Conservation (phyloP, 2,888 invertebrate genomes). For the Chromoteleia sp. region DNA sequence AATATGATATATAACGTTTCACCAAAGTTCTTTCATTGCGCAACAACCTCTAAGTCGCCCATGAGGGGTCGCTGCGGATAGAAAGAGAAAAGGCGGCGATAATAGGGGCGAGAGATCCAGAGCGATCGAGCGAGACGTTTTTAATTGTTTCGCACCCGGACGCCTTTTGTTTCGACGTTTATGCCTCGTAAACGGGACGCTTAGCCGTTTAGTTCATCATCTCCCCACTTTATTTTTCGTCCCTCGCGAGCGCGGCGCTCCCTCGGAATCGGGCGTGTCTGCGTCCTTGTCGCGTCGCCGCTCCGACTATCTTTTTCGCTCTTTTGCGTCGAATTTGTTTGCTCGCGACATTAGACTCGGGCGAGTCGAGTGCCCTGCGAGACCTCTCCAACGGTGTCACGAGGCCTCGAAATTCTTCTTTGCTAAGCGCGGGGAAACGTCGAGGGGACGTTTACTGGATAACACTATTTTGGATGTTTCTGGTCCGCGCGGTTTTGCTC, state of each 20-base stretch:
- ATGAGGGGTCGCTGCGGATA: slow-evolving; percentile 56
- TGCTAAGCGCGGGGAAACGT: slow-evolving; percentile 29
- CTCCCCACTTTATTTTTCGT: slow-evolving; percentile 70
- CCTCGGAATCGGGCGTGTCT: slow-evolving; percentile 42
- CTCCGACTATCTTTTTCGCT: slow-evolving; percentile 56
- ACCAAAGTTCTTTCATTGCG: slow-evolving; percentile 50
- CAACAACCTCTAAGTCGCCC: slow-evolving; percentile 60
- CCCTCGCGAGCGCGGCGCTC: slow-evolving; percentile 46
- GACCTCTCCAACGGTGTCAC: slow-evolving; percentile 61
- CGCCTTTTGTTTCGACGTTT: slow-evolving; percentile 83
- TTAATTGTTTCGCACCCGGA: slow-evolving; percentile 84
- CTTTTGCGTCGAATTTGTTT: slow-evolving; percentile 60
- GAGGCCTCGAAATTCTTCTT: slow-evolving; percentile 62
- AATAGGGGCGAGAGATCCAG: slow-evolving; percentile 72
- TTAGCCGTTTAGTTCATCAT: slow-evolving; percentile 71
- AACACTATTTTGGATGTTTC: slow-evolving; percentile 40
- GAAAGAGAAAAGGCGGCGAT: slow-evolving; percentile 56
- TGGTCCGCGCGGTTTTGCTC: too few relatives aligned
- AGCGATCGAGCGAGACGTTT: slow-evolving; percentile 84
- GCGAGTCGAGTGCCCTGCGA: slow-evolving; percentile 61
- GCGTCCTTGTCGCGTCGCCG: slow-evolving; percentile 51
- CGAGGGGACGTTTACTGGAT: slow-evolving; percentile 28
- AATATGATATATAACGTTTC: slow-evolving; percentile 68
- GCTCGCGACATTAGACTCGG: slow-evolving; percentile 68
- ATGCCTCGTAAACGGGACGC: slow-evolving; percentile 80